Evolutionary conservation across 2,888 invertebrate genomes (phyloP), one percentile per base, ranked within the genome.

Genomic region (Cheiracanthium punctorium): DNA sequence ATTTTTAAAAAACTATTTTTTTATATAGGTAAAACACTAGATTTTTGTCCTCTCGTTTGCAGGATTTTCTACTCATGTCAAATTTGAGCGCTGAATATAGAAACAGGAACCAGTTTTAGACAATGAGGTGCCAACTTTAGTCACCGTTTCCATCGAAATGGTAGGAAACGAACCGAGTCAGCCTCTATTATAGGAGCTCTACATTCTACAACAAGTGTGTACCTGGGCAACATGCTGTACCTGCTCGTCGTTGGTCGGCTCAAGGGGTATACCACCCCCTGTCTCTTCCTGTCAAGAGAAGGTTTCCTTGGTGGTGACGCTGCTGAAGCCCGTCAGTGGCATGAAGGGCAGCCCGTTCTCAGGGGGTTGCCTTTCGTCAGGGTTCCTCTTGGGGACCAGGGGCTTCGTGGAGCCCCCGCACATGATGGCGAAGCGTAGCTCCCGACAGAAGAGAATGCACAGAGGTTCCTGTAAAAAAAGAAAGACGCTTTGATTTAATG

Each of bases 341-440:
- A 89, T 89, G 67, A 88, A 89, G 28, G 89, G 89, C 0, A 89
- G 80, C n/a, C 89, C 89, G 67, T 89, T 89, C 43, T 88, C 89
- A 0, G 77, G 77, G 10, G 82, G 75, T 69, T 80, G 79, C 8
- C 81, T 33, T 24, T 86, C 76, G 10, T 82, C 82, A n/a, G 77
- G 67, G 73, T 67, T 73, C 14, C 77, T 65, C 28, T 88, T 88
- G 14, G 85, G 84, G 4, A 67, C 65, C 1, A 89, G 76, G n/a
- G 89, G 89, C 67, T 89, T 82, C 8, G 89, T 89, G 24, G 88
- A 89, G 4, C 89, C 89, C 24, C 89, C 89, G 67, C 89, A 89
- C 73, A 88, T 88, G 41, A 89, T 88, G 20, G 89, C 89, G 37
- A 89, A 88, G 30, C 89, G 89, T 37, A 90, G 87, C 75, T 90